Conservation (phyloP, 2,888 invertebrate genomes). For the Cyaniris semiargus region DNA sequence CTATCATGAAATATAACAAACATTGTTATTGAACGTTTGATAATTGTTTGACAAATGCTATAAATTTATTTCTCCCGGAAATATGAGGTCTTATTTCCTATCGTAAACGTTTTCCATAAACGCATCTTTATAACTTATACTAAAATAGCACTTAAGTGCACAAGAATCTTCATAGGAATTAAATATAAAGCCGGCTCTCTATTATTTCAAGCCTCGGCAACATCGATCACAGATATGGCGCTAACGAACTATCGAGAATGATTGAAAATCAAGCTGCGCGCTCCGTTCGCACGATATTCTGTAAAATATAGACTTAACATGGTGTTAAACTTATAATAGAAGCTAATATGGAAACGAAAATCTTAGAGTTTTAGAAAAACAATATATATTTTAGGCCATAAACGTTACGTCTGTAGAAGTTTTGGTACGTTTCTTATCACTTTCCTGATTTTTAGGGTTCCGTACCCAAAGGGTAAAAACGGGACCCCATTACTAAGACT, state of each 20-base stretch:
- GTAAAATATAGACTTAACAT: conserved; percentile 15
- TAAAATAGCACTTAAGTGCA: conserved; percentile 16
- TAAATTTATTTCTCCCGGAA: too few relatives aligned
- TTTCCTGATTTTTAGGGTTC: not conserved
- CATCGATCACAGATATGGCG: conserved; percentile 63
- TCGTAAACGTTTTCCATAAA: not conserved
- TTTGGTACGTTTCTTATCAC: too few relatives aligned
- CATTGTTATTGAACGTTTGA: too few relatives aligned
- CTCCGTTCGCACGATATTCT: not conserved
- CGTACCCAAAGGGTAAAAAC: too few relatives aligned
- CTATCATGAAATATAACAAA: too few relatives aligned
- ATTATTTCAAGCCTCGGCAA: conserved; percentile 37
- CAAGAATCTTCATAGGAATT: conserved; percentile 9
- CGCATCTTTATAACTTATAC: not conserved
- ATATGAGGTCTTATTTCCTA: too few relatives aligned
- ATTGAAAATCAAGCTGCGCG: conserved; percentile 69
- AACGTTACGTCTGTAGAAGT: too few relatives aligned
- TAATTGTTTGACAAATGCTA: too few relatives aligned
- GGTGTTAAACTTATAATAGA: not conserved
- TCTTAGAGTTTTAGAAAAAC: too few relatives aligned
- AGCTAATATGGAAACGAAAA: too few relatives aligned
- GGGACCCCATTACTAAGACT: too few relatives aligned
- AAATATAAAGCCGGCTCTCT: conserved; percentile 53
- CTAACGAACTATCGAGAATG: conserved; percentile 79
- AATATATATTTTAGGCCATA: too few relatives aligned